Evolutionary conservation across 2,888 invertebrate genomes (phyloP).

Genomic region (Polydrusus pterygomalis): DNA sequence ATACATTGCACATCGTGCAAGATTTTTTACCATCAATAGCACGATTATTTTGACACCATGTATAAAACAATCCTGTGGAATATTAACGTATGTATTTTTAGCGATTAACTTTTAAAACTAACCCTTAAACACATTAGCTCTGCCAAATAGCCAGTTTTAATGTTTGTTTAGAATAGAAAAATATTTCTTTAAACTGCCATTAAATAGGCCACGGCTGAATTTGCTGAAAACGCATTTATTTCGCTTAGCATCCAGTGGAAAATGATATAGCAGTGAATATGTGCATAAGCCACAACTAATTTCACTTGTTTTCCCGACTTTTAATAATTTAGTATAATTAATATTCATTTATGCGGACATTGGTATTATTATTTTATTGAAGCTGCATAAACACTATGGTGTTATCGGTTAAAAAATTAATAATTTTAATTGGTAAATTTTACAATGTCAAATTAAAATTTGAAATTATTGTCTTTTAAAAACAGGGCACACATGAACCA

Average conservation of each 20-base stretch:
- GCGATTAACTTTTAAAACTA: too few species aligned
- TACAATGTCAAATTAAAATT: background rate
- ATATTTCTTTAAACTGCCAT: slow-evolving; percentile 38
- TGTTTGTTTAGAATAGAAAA: background rate
- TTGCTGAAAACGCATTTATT: slow-evolving; percentile 40
- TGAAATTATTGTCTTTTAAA: background rate
- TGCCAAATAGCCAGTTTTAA: too few species aligned
- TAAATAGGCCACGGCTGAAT: slow-evolving; percentile 15
- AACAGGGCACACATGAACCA: too few species aligned
- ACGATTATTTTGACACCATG: too few species aligned
- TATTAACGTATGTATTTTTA: too few species aligned
- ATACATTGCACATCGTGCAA: background rate
- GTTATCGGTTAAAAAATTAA: too few species aligned
- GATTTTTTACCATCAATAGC: too few species aligned
- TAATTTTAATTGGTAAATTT: background rate
- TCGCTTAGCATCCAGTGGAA: slow-evolving; percentile 34
- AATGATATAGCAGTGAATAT: background rate
- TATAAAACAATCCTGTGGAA: too few species aligned
- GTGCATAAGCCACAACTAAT: slow-evolving; percentile 42
- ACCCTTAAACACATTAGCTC: too few species aligned
- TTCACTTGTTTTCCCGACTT: slow-evolving; percentile 30
- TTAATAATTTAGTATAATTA: slow-evolving; percentile 40
- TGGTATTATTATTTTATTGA: background rate
- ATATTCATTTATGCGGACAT: slow-evolving; percentile 29
- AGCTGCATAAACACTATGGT: background rate